Evolutionary conservation across 2,888 invertebrate species (phyloP).

Genomic region (Trissoscelio sp.): DNA sequence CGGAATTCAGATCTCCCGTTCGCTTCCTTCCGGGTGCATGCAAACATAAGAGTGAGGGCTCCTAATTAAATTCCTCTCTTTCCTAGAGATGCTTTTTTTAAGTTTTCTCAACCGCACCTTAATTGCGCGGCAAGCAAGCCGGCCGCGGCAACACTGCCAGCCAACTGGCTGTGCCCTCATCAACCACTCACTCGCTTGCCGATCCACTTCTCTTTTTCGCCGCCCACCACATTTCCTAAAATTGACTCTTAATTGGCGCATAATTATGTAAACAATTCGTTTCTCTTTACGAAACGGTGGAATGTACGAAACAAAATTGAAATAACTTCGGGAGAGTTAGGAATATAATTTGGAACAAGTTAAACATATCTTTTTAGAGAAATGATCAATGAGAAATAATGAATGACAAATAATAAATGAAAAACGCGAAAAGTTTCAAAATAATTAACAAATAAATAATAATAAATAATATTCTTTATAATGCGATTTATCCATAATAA

Average conservation of each 20-base stretch:
- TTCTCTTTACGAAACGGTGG: slow-evolving; percentile 8
- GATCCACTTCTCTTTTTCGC: slow-evolving; percentile 66
- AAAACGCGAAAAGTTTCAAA: too few species aligned
- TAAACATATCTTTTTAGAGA: too few species aligned
- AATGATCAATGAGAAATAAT: too few species aligned
- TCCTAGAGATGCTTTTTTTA: slow-evolving; percentile 77
- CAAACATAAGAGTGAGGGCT: slow-evolving; percentile 78
- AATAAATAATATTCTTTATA: too few species aligned
- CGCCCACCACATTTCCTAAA: slow-evolving; percentile 62
- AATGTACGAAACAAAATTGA: slow-evolving; percentile 31
- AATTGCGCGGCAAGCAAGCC: slow-evolving; percentile 80
- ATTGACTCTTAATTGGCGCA: slow-evolving; percentile 81
- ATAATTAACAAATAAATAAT: too few species aligned
- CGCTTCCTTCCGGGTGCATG: slow-evolving; percentile 79
- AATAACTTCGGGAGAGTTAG: background rate
- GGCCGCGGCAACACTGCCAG: slow-evolving; percentile 69
- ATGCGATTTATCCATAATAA: too few species aligned
- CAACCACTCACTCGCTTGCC: slow-evolving; percentile 66
- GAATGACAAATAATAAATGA: too few species aligned
- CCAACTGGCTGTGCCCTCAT: slow-evolving; percentile 65
- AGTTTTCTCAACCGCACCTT: slow-evolving; percentile 81
- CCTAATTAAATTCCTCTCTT: slow-evolving; percentile 83
- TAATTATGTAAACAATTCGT: slow-evolving; percentile 81
- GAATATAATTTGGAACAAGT: too few species aligned
- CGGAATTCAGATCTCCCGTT: slow-evolving; percentile 67